These are phyloP conservation scores for Microplitis deprimator DNA, from an alignment of 2,888 invertebrate genomes.

Conservation along the genomic window DNA sequence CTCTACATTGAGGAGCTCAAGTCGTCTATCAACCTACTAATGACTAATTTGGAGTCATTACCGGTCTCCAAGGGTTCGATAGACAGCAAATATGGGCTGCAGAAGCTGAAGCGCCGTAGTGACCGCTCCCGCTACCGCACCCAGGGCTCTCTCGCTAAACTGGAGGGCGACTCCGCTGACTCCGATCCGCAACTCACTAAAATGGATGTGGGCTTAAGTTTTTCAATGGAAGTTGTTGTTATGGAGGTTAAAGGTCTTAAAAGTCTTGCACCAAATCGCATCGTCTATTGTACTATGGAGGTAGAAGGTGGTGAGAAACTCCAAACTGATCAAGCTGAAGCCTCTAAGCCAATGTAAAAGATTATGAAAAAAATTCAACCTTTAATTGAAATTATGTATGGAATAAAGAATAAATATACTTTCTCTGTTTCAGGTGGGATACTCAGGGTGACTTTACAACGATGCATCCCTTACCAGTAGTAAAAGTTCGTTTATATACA, in stretches of 20 bases:
- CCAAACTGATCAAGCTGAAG: slow-evolving; percentile 99
- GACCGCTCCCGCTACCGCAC: slow-evolving; percentile 75
- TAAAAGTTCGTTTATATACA: slow-evolving; percentile 97
- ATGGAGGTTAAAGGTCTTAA: slow-evolving; percentile 99
- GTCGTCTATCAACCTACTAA: slow-evolving; percentile 96
- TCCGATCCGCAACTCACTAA: slow-evolving; percentile 96
- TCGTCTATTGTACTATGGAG: slow-evolving; percentile 99
- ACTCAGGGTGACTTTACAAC: slow-evolving; percentile 99
- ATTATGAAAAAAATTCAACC: background rate
- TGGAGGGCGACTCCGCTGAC: slow-evolving; percentile 96
- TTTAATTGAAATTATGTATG: slow-evolving; percentile 8
- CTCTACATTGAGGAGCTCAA: slow-evolving; percentile 98
- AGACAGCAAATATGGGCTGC: slow-evolving; percentile 97
- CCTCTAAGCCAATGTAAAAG: slow-evolving; percentile 95
- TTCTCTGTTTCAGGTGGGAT: slow-evolving; percentile 86
- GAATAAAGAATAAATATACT: slow-evolving; percentile 27
- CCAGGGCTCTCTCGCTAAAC: slow-evolving; percentile 92
- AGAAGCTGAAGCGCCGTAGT: slow-evolving; percentile 90
- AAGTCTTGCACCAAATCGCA: slow-evolving; percentile 95
- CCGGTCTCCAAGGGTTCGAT: slow-evolving; percentile 98
- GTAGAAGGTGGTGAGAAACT: slow-evolving; percentile 99
- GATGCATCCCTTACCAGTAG: slow-evolving; percentile 95
- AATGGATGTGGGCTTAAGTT: slow-evolving; percentile 97
- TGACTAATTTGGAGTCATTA: slow-evolving; percentile 98
- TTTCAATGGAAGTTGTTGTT: slow-evolving; percentile 97